phyloP scores from a whole-genome alignment of 2,888 invertebrate genomes.

The Pilophorus perplexus region DNA sequence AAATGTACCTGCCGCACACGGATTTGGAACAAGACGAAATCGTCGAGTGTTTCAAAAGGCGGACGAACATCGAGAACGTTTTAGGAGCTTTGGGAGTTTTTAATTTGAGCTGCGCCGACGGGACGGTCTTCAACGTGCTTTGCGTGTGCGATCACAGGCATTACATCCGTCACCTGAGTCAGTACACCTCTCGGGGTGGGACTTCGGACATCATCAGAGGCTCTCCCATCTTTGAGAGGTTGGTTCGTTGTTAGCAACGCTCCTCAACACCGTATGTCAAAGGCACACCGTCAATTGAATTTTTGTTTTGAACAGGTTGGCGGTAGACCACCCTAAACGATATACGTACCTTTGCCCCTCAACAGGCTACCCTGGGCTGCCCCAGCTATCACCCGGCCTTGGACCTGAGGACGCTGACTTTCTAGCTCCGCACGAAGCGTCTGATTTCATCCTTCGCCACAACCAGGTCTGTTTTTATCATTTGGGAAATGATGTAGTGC shows the following conservation, averaged over 20 bases:
- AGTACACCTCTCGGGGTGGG: not conserved
- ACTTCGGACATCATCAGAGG: constrained; percentile 3
- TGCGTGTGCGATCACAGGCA: constrained; percentile 5
- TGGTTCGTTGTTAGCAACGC: too few species aligned
- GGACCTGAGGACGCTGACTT: not conserved
- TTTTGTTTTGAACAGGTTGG: constrained; percentile 4
- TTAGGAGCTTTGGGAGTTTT: constrained; percentile 23
- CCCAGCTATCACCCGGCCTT: constrained; percentile 21
- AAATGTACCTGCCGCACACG: constrained; percentile 8
- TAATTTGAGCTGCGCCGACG: not conserved
- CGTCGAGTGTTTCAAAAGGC: constrained; percentile 18
- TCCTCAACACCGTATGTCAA: too few species aligned
- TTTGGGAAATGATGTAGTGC: too few species aligned
- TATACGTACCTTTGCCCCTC: constrained; percentile 25
- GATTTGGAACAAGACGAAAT: constrained; percentile 25
- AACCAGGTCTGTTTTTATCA: too few species aligned
- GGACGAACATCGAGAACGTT: not conserved
- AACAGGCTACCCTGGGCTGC: constrained; percentile 17
- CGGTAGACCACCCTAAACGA: not conserved
- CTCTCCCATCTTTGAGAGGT: constrained; percentile 10
- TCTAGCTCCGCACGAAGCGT: not conserved
- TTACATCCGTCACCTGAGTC: constrained; percentile 15
- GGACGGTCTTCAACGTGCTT: not conserved
- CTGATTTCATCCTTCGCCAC: constrained; percentile 3
- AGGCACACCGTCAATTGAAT: not conserved